Percentiles rank a stretch among this genome's conserved stretches.
phyloP scores from a whole-genome alignment of 1,140 invertebrate species.

The Antheraea pernyi region DNA sequence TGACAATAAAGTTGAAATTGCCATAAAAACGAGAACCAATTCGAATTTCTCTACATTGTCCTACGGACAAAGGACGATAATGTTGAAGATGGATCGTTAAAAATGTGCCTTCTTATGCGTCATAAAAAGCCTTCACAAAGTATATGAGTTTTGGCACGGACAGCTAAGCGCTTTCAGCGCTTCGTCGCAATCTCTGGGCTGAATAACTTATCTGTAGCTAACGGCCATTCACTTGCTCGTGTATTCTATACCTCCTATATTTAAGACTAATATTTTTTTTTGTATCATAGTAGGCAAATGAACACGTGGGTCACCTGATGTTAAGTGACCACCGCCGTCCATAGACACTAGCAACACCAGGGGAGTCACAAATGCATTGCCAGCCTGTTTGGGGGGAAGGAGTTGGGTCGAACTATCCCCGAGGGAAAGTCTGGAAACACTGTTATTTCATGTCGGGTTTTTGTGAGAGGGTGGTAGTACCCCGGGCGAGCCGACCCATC shows the following conservation, averaged over 20 bases:
- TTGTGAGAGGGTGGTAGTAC: too few species aligned
- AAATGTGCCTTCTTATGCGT: background rate
- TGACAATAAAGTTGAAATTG: background rate
- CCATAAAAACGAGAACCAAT: background rate
- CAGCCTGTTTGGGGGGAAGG: too few species aligned
- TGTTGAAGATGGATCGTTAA: conserved; percentile 2
- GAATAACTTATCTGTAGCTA: conserved; percentile 39
- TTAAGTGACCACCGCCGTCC: too few species aligned
- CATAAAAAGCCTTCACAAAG: background rate
- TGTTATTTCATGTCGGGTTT: too few species aligned
- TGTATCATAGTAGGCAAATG: too few species aligned
- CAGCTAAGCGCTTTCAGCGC: background rate
- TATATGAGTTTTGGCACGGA: background rate
- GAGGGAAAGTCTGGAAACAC: too few species aligned
- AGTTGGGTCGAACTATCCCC: too few species aligned
- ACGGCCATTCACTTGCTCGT: conserved; percentile 29
- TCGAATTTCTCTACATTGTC: background rate
- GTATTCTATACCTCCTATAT: conserved; percentile 42
- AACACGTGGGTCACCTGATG: too few species aligned
- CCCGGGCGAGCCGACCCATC: too few species aligned
- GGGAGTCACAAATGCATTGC: too few species aligned
- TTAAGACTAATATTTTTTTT: too few species aligned
- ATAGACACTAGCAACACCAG: too few species aligned
- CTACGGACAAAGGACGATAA: background rate
- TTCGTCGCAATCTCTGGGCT: background rate